Evolutionary conservation across 2,797 vertebrate species (phyloP), one percentile per base, ranked within the genome.

Genomic region (Thaleichthys pacificus): DNA sequence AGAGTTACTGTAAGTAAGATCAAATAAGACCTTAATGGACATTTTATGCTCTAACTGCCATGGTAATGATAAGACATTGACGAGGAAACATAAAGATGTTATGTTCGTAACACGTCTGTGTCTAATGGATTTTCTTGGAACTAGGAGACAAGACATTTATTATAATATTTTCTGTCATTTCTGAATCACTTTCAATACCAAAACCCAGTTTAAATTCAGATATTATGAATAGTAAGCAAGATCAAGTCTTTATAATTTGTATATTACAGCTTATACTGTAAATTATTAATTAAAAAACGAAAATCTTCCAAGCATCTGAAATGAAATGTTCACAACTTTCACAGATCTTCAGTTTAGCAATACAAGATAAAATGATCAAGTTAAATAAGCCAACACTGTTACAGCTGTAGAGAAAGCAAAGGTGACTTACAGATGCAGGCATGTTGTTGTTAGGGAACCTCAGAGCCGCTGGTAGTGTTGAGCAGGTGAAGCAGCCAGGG

Each of bases 391-490:
- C 1, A 5, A n/a, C 19, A 54, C 3, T 54, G 51, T 54, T 17
- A 17, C 19, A n/a, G 19, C 17, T 4, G 14, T n/a, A 4, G 2
- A 54, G 51, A 47, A 17, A 72, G 7, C 51, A 35, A 5, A 8
- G 24, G 22, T 69, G 66, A 69, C 19, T 26, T 73, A 63, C 62
- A 67, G 68, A 67, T 38, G 66, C 38, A 38, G 28, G 75, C 72
- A 64, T 69, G 49, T 67, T 61, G 24, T 17, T 62, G 14, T 79
- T 65, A 30, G 28, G 66, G 69, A 71, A 73, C 68, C 63, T 68
- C 71, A 9, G 69, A 60, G 63, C 26, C 21, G 42, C 19, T 56
- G 11, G 38, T 61, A 38, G 14, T 2, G 68, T 63, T 32, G 22
- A 9, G 19, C 51, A 71, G 1, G 19, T 1, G 63, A 42, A 66